Evolutionary conservation across 2,797 vertebrate species (phyloP).

Genomic region (Sebastes glaucus): DNA sequence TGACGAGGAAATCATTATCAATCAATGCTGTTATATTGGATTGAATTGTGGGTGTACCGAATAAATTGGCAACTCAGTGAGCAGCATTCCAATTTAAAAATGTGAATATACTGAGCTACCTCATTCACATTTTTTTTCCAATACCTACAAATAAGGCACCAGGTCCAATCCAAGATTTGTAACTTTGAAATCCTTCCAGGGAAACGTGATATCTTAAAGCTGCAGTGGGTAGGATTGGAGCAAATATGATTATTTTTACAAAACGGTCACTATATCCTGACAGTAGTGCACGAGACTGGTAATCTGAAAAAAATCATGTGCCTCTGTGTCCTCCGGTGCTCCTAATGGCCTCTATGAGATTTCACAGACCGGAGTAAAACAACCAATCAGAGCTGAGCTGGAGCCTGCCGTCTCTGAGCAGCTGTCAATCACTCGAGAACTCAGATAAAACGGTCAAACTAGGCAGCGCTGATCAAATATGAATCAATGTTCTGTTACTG

Average conservation of each 20-base stretch:
- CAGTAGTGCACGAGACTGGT: too few species aligned
- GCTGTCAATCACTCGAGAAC: fast-evolving
- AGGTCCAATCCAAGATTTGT: not conserved
- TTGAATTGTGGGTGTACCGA: not conserved
- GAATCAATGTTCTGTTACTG: too few species aligned
- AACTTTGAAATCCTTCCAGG: not conserved
- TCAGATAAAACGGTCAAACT: too few species aligned
- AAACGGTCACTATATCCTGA: too few species aligned
- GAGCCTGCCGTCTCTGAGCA: too few species aligned
- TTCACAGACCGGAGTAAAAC: too few species aligned
- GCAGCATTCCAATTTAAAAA: not conserved
- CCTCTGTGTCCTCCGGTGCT: too few species aligned
- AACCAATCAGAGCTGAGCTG: too few species aligned
- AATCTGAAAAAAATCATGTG: too few species aligned
- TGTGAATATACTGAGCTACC: not conserved
- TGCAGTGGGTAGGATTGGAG: too few species aligned
- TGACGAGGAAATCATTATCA: not conserved
- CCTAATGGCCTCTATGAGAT: fast-evolving
- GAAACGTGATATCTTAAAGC: not conserved
- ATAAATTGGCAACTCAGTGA: not conserved
- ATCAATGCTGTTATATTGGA: not conserved
- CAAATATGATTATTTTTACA: too few species aligned
- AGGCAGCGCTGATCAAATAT: too few species aligned
- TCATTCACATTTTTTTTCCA: not conserved
- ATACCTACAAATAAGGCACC: not conserved